Conservation (phyloP, 2,113 vertebrate genomes). For the Leptodactylus fuscus region DNA sequence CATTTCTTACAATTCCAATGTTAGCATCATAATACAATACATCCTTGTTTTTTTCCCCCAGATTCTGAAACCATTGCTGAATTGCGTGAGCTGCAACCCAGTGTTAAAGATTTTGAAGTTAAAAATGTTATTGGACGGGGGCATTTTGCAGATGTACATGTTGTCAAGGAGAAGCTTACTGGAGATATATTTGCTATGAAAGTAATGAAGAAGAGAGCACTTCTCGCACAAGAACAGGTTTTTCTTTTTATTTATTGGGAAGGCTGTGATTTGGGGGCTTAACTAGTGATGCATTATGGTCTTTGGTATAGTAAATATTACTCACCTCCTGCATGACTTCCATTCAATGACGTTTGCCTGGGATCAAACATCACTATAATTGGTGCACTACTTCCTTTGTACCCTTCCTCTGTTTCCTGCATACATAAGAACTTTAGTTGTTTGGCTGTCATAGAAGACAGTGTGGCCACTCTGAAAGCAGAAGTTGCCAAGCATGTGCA, state of each 20-base stretch:
- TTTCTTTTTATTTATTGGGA: neutral
- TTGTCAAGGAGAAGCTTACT: slow-evolving; percentile 87
- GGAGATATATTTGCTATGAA: slow-evolving; percentile 95
- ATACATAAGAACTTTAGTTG: too few relatives aligned
- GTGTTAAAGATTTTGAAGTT: slow-evolving; percentile 85
- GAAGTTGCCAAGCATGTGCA: too few relatives aligned
- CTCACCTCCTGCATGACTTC: too few relatives aligned
- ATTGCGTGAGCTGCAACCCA: slow-evolving; percentile 85
- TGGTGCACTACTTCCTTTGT: too few relatives aligned
- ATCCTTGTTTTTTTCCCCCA: slow-evolving; percentile 64
- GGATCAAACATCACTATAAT: too few relatives aligned
- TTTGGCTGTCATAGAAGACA: too few relatives aligned
- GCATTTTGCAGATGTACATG: slow-evolving; percentile 88
- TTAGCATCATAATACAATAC: too few relatives aligned
- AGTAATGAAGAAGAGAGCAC: slow-evolving; percentile 86
- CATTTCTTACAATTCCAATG: too few relatives aligned
- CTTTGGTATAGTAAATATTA: too few relatives aligned
- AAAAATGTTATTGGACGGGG: slow-evolving; percentile 86
- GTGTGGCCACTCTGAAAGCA: too few relatives aligned
- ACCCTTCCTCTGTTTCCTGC: too few relatives aligned
- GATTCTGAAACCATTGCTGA: slow-evolving; percentile 85
- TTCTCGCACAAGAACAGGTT: slow-evolving; percentile 85
- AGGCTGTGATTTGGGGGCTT: neutral
- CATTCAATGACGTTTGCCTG: too few relatives aligned
- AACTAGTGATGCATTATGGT: neutral